Percentiles rank a stretch among this genome's conserved stretches.
phyloP scores from a whole-genome alignment of 2,797 vertebrate species.

The Triplophysa bombifrons region DNA sequence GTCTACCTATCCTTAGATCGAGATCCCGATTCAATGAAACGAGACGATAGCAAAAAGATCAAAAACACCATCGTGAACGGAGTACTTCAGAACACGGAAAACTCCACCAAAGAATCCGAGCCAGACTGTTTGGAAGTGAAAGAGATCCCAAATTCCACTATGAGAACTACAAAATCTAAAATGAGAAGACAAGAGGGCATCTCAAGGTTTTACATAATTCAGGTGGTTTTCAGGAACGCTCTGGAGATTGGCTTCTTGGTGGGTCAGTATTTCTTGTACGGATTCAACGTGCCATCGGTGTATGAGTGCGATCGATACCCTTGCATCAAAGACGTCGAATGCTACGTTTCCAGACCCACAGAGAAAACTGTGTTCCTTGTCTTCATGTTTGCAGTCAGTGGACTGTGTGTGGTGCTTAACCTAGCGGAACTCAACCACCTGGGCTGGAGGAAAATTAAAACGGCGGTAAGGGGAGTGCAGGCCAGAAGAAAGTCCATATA shows the following conservation, averaged over 20 bases:
- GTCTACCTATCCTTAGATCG: conserved; percentile 87
- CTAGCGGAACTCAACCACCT: conserved; percentile 86
- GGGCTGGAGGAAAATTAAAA: conserved; percentile 91
- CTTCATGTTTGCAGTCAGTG: conserved; percentile 85
- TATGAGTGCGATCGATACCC: conserved; percentile 84
- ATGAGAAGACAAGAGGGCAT: conserved; percentile 91
- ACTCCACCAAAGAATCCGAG: conserved; percentile 81
- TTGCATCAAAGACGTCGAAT: conserved; percentile 81
- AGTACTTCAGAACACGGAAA: too few relatives aligned
- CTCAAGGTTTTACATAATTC: conserved; percentile 94
- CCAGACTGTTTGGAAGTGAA: conserved; percentile 89
- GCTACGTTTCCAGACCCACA: conserved; percentile 91
- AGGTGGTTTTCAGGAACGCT: conserved; percentile 93
- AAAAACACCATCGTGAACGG: too few relatives aligned
- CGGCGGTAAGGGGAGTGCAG: too few relatives aligned
- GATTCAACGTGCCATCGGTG: conserved; percentile 88
- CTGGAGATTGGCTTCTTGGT: conserved; percentile 92
- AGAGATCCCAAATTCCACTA: conserved; percentile 74
- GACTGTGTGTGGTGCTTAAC: too few relatives aligned
- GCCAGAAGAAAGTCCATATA: too few relatives aligned
- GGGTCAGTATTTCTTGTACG: conserved; percentile 91
- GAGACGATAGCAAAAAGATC: conserved; percentile 84
- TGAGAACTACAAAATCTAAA: conserved; percentile 77
- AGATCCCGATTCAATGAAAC: conserved; percentile 81
- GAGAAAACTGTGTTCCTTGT: conserved; percentile 94